Evolutionary conservation across 1,140 invertebrate genomes (phyloP).

Genomic region (Diachasmimorpha longicaudata): DNA sequence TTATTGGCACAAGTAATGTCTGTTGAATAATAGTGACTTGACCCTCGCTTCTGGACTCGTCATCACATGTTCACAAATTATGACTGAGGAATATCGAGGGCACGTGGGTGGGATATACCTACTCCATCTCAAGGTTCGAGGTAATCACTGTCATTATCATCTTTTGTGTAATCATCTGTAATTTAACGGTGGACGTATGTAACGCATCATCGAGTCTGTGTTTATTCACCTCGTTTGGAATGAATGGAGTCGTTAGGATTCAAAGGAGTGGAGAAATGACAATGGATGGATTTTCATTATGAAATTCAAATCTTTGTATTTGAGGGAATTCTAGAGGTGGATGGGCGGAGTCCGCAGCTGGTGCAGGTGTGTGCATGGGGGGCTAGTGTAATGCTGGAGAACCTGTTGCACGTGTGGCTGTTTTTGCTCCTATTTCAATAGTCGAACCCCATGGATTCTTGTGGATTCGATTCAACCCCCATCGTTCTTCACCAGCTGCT

Average conservation of each 20-base stretch:
- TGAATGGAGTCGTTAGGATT: no score
- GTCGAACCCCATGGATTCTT: not conserved
- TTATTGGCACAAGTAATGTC: not conserved
- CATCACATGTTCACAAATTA: not conserved
- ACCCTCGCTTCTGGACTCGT: not conserved
- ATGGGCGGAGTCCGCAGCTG: not conserved
- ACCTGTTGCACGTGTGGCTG: slow-evolving; percentile 30
- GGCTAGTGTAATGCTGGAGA: not conserved
- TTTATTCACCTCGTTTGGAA: not conserved
- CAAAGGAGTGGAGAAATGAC: not conserved
- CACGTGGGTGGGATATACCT: not conserved
- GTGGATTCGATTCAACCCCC: not conserved
- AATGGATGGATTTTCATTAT: not conserved
- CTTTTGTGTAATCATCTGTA: not conserved
- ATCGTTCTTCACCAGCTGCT: not conserved
- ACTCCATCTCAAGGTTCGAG: not conserved
- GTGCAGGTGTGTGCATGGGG: not conserved
- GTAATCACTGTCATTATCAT: not conserved
- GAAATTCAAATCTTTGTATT: not conserved
- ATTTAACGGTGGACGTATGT: not conserved
- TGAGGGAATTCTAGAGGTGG: not conserved
- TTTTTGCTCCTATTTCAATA: slow-evolving; percentile 9
- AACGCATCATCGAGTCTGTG: not conserved
- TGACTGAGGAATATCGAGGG: not conserved
- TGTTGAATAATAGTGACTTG: not conserved